These are phyloP conservation scores for Botia kubotai DNA, from an alignment of 2,797 vertebrate genomes.

Conservation along the genomic window DNA sequence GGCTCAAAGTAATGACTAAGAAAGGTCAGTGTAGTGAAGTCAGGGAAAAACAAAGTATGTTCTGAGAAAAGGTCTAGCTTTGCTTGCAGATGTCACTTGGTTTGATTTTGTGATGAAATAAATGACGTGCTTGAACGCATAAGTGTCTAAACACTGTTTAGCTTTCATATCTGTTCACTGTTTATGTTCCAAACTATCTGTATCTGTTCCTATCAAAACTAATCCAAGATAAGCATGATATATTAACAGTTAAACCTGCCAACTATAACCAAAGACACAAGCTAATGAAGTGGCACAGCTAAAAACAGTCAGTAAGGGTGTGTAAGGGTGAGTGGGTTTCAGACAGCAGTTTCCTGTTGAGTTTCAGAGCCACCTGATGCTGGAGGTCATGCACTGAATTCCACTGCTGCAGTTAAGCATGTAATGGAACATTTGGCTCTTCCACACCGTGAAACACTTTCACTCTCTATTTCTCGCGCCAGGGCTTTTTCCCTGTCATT, in stretches of 20 bases:
- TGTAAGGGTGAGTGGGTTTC: constrained; percentile 7
- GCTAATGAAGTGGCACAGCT: neutral
- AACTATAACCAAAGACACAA: neutral
- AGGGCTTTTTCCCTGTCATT: constrained; percentile 8
- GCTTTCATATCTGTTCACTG: neutral
- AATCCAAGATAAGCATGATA: neutral
- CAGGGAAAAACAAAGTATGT: neutral
- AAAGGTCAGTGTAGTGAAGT: neutral
- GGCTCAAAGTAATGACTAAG: neutral
- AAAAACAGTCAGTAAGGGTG: neutral
- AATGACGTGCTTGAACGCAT: neutral
- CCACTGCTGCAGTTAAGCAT: constrained; percentile 71
- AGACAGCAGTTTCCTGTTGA: constrained; percentile 23
- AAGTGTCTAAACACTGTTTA: neutral
- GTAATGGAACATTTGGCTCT: constrained; percentile 70
- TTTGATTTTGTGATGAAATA: neutral
- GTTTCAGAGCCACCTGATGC: constrained; percentile 33
- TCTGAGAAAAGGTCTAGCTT: neutral
- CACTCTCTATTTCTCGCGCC: constrained; percentile 1
- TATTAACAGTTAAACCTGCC: neutral
- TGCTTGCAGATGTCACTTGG: neutral
- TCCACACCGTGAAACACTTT: constrained; percentile 21
- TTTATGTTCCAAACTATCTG: neutral
- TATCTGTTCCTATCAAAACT: neutral
- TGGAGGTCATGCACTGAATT: constrained; percentile 71